Evolutionary conservation across 2,113 vertebrate genomes (phyloP), one percentile per base, ranked within the genome.

Genomic region (Channa maculata): DNA sequence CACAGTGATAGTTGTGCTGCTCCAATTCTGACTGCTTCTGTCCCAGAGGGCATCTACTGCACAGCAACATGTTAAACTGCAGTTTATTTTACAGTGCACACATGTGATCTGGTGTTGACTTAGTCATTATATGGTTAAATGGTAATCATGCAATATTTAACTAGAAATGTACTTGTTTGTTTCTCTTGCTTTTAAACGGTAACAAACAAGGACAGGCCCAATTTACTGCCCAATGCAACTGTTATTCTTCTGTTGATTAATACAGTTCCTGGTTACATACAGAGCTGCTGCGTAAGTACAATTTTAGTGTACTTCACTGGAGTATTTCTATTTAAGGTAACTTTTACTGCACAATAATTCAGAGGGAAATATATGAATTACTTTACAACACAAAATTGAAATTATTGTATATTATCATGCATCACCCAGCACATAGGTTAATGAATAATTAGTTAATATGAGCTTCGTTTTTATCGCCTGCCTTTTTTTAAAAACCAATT

Each of bases 111-210:
- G 55, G 75, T 80, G 77, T 82, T 86, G 74, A 85, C 79, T 84
- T 49, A 77, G 87, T 77, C 85, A 92, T 91, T 91, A 86, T 86
- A 89, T 80, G 87, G 90, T 77, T 80, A 83, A 84, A 83, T 72
- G 75, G 63, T 76, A 79, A 82, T 69, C 76, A 75, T 38, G 69
- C 80, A 84, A 79, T 86, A 91, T 89, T 89, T 88, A 87, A 84
- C 72, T 71, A 81, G 76, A 84, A 88, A 90, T 88, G 68, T 90
- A 80, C 86, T 88, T 89, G 90, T 89, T 91, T 91, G 88, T 91
- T 92, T 88, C 83, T 82, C 66, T 77, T 75, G 83, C 77, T 86
- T 87, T 89, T 80, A 85, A 88, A 87, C 8, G 76, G 84, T 67
- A 88, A 86, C 87, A 86, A 86, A 84, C 74, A 52, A 82, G 80